These are phyloP conservation scores for Ceryle rudis DNA, from an alignment of 2,797 vertebrate genomes.

Conservation along the genomic window DNA sequence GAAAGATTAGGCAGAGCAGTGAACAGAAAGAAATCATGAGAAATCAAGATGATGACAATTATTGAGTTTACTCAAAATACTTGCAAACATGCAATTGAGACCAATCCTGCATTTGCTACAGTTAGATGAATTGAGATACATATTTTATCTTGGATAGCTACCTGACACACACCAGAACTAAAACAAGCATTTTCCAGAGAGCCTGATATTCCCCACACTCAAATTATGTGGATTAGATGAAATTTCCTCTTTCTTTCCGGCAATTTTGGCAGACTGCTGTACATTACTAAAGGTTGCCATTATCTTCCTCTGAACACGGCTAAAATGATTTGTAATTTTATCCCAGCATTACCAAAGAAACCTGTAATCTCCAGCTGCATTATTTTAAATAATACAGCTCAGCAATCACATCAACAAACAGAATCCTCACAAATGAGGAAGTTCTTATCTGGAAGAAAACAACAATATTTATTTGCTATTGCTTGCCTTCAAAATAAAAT, in stretches of 20 bases:
- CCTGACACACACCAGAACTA: neutral
- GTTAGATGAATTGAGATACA: neutral
- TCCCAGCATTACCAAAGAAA: conserved; percentile 48
- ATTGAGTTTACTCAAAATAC: conserved; percentile 29
- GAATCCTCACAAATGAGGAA: conserved; percentile 23
- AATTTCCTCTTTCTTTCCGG: conserved; percentile 61
- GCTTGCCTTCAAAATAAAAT: conserved; percentile 38
- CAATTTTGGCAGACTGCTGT: conserved; percentile 38
- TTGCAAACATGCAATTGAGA: neutral
- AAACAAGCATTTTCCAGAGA: conserved; percentile 36
- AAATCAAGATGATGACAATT: neutral
- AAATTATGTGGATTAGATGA: conserved; percentile 33
- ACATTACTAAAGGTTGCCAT: conserved; percentile 48
- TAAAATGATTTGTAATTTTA: conserved; percentile 57
- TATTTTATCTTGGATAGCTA: conserved; percentile 43
- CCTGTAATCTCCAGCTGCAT: conserved; percentile 18
- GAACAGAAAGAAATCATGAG: neutral
- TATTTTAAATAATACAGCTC: conserved; percentile 55
- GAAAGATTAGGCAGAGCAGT: neutral
- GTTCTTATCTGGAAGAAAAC: conserved; percentile 13
- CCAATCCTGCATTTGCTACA: conserved; percentile 1
- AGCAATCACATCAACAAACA: conserved; percentile 35
- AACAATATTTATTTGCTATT: conserved; percentile 16
- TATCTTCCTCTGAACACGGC: conserved; percentile 36
- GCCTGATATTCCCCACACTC: conserved; percentile 1